These are phyloP conservation scores for Netelia inedita DNA, from an alignment of 2,888 invertebrate genomes.

Conservation along the genomic window DNA sequence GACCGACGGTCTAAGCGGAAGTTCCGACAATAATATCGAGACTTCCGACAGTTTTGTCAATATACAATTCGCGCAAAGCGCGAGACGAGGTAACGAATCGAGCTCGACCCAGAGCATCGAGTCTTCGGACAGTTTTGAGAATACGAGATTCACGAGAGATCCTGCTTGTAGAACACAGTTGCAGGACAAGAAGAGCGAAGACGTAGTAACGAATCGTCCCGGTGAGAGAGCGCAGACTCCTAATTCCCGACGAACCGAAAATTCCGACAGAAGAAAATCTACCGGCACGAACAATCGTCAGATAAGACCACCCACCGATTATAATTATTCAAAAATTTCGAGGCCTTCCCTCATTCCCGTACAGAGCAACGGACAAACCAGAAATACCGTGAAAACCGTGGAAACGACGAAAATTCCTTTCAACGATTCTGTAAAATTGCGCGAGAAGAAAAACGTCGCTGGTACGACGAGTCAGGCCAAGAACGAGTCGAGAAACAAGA, in stretches of 20 bases:
- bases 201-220: slow-evolving; percentile 7
- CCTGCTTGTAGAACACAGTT: slow-evolving; percentile 51
- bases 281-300: slow-evolving; percentile 40
- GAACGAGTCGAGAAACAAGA: slow-evolving; percentile 71
- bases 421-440: slow-evolving; percentile 74
- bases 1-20: slow-evolving; percentile 74
- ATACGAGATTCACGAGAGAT: slow-evolving; percentile 72
- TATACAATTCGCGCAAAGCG: slow-evolving; percentile 77
- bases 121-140: slow-evolving; percentile 78
- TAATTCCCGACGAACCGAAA: slow-evolving; percentile 35
- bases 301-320: slow-evolving; percentile 41
- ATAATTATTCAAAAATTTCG: slow-evolving; percentile 52
- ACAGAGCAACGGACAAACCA: slow-evolving; percentile 67
- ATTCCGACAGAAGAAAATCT: slow-evolving; percentile 30
- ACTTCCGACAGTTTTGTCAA: slow-evolving; percentile 81
- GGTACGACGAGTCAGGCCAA: slow-evolving; percentile 36
- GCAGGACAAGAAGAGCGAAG: slow-evolving; percentile 58
- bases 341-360: slow-evolving; percentile 72
- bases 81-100: slow-evolving; percentile 72
- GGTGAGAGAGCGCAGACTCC: slow-evolving; percentile 4
- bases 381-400: slow-evolving; percentile 30
- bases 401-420: slow-evolving; percentile 63
- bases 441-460: slow-evolving; percentile 73
- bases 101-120: slow-evolving; percentile 78
- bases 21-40: slow-evolving; percentile 80